These are phyloP conservation scores for Xiphias gladius DNA, from an alignment of 2,113 vertebrate genomes.

Conservation along the genomic window DNA sequence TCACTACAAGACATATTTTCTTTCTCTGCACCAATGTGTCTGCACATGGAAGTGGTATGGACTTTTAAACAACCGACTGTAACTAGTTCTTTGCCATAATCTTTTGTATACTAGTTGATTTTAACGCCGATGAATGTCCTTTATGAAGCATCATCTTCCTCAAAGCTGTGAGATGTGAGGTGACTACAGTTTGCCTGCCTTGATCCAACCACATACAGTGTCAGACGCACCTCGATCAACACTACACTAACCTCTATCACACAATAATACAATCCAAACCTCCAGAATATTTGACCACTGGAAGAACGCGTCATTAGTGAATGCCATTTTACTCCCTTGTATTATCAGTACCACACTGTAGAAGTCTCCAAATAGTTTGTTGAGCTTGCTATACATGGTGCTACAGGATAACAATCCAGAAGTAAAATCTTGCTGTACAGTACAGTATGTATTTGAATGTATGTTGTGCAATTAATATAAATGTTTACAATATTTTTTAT, in stretches of 20 bases:
- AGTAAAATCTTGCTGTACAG: slow-evolving; percentile 80
- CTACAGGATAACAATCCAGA: slow-evolving; percentile 80
- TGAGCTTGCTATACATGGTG: slow-evolving; percentile 81
- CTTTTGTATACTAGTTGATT: slow-evolving; percentile 74
- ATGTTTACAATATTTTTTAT: slow-evolving; percentile 87
- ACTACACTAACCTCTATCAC: slow-evolving; percentile 34
- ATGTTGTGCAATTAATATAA: slow-evolving; percentile 87
- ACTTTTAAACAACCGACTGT: slow-evolving; percentile 33
- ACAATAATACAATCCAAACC: slow-evolving; percentile 32
- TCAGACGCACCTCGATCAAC: slow-evolving; percentile 33
- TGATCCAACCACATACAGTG: slow-evolving; percentile 20
- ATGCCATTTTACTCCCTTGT: slow-evolving; percentile 63
- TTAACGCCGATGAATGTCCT: slow-evolving; percentile 75
- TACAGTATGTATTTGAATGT: slow-evolving; percentile 86
- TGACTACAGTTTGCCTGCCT: slow-evolving; percentile 27
- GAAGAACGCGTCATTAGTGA: slow-evolving; percentile 52
- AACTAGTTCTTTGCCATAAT: slow-evolving; percentile 50
- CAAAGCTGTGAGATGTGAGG: slow-evolving; percentile 40
- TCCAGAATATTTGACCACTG: slow-evolving; percentile 41
- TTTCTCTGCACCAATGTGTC: slow-evolving; percentile 43
- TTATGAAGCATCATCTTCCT: slow-evolving; percentile 40
- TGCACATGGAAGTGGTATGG: slow-evolving; percentile 43
- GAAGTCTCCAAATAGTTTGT: slow-evolving; percentile 70
- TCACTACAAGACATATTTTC: slow-evolving; percentile 27
- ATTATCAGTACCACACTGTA: slow-evolving; percentile 64